A percentile compares a stretch with the other conserved stretches of the same genome.
phyloP scores from a whole-genome alignment of 2,888 invertebrate genomes.

The Macaria liturata region DNA sequence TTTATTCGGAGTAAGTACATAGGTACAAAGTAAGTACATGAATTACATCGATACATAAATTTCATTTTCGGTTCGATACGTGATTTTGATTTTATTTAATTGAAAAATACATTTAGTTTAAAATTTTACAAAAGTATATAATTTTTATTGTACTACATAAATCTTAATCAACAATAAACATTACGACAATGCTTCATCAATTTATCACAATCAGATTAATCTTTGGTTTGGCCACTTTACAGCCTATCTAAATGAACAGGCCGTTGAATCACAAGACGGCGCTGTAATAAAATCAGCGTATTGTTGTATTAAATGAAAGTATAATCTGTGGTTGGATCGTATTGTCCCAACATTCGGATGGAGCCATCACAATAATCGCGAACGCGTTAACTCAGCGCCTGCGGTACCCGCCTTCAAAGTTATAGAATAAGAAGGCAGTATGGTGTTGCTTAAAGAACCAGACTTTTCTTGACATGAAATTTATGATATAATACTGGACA shows the following conservation, averaged over 20 bases:
- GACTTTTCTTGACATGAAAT: too few species aligned
- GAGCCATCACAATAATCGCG: slow-evolving; percentile 25
- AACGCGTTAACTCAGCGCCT: slow-evolving; percentile 26
- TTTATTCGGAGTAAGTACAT: too few species aligned
- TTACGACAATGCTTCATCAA: too few species aligned
- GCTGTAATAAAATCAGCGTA: slow-evolving; percentile 6
- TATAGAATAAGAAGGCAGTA: slow-evolving; percentile 10
- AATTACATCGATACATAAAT: too few species aligned
- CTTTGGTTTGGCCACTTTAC: slow-evolving; percentile 3
- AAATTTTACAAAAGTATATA: too few species aligned
- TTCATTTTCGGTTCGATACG: too few species aligned
- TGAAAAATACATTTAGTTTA: too few species aligned
- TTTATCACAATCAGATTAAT: not conserved
- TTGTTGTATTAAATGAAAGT: slow-evolving; percentile 18
- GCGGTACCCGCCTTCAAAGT: slow-evolving; percentile 22
- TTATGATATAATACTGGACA: too few species aligned
- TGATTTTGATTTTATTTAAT: too few species aligned
- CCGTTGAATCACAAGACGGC: slow-evolving; percentile 4
- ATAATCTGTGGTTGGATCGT: slow-evolving; percentile 19
- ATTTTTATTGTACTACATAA: too few species aligned
- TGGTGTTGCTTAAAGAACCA: not conserved
- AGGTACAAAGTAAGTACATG: too few species aligned
- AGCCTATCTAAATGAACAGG: not conserved
- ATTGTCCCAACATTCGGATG: slow-evolving; percentile 25
- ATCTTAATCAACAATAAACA: too few species aligned